phyloP scores from a whole-genome alignment of 2,797 vertebrate genomes.

The Macroramphosus scolopax region DNA sequence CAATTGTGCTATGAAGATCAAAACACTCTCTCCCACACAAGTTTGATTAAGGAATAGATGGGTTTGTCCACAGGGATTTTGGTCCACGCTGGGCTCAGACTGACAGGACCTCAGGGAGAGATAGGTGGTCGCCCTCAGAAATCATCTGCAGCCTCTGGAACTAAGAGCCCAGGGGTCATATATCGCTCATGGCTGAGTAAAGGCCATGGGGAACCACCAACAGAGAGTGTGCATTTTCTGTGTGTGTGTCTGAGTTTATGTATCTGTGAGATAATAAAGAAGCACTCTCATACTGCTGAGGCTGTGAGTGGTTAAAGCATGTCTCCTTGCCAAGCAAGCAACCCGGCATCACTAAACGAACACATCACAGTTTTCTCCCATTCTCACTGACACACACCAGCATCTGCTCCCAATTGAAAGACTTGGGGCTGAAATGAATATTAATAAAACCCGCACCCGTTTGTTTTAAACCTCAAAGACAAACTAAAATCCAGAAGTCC shows the following conservation, averaged over 20 bases:
- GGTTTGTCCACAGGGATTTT: conserved; percentile 56
- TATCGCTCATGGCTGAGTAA: conserved; percentile 53
- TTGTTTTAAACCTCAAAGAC: conserved; percentile 71
- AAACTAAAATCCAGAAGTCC: conserved; percentile 69
- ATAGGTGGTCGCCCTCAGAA: conserved; percentile 67
- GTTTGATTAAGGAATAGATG: conserved; percentile 61
- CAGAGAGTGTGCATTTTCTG: conserved; percentile 18
- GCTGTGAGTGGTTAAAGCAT: conserved; percentile 62
- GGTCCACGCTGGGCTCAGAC: conserved; percentile 55
- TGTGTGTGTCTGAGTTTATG: conserved; percentile 33
- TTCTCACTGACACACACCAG: conserved; percentile 8
- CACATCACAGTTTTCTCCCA: conserved; percentile 36
- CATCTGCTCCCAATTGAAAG: conserved; percentile 76
- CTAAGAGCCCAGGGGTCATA: conserved; percentile 46
- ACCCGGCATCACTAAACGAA: conserved; percentile 40
- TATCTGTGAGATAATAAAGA: conserved; percentile 44
- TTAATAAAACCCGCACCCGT: conserved; percentile 65
- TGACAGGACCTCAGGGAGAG: conserved; percentile 68
- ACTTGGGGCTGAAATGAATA: conserved; percentile 71
- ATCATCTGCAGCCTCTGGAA: conserved; percentile 63
- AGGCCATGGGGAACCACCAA: conserved; percentile 45
- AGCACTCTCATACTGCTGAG: conserved; percentile 39
- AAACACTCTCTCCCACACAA: conserved; percentile 59
- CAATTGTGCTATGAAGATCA: conserved; percentile 67
- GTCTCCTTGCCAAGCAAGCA: conserved; percentile 59